A percentile compares a stretch with the other conserved stretches of the same genome.
These are phyloP conservation scores for Phycodurus eques DNA, from an alignment of 2,113 vertebrate genomes.

Conservation along the genomic window DNA sequence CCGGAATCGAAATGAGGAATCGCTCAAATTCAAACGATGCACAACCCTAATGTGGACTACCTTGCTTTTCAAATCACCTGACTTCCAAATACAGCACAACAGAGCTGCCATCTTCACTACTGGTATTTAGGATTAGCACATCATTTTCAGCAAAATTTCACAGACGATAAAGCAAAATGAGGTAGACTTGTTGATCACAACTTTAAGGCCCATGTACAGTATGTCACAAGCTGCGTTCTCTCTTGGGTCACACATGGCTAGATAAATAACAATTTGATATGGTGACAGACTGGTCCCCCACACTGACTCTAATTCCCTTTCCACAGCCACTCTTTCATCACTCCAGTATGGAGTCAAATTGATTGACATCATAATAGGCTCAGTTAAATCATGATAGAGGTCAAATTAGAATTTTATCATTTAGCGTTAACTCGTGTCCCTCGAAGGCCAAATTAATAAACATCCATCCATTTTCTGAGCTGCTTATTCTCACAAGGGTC, in stretches of 20 bases:
- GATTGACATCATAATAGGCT: conserved; percentile 74
- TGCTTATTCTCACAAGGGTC: too few relatives aligned
- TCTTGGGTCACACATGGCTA: conserved; percentile 44
- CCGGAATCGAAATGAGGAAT: too few relatives aligned
- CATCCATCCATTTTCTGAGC: conserved; percentile 8
- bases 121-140: conserved; percentile 5
- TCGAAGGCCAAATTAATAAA: conserved; percentile 70
- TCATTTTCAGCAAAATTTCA: conserved; percentile 30
- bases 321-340: conserved; percentile 33
- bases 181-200: conserved; percentile 24
- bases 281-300: conserved; percentile 51
- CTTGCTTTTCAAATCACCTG: too few relatives aligned
- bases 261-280: conserved; percentile 57
- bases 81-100: too few relatives aligned
- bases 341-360: conserved; percentile 53
- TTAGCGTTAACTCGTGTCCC: conserved; percentile 61
- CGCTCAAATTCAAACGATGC: too few relatives aligned
- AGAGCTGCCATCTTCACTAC: too few relatives aligned
- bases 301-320: conserved; percentile 55
- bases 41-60: too few relatives aligned
- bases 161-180: conserved; percentile 21
- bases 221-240: conserved; percentile 45
- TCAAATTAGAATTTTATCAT: conserved; percentile 78
- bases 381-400: conserved; percentile 73
- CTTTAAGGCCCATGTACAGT: conserved; percentile 18